Evolutionary conservation across 2,797 vertebrate genomes (phyloP).

Genomic region (Loris lydekkerianus): DNA sequence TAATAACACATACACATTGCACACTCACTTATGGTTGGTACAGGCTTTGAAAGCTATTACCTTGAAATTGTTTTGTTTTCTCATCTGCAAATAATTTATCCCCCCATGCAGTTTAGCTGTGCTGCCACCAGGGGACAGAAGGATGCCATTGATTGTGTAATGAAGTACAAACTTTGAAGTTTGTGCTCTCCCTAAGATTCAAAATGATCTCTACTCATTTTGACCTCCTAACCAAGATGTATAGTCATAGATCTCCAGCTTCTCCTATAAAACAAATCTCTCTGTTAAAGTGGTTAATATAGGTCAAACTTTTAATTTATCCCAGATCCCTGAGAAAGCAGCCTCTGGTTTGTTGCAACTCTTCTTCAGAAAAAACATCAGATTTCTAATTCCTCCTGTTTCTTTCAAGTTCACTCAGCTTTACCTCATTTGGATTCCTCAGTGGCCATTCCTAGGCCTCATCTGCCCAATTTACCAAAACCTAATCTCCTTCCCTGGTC

Average conservation of each 20-base stretch:
- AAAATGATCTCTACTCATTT: background rate
- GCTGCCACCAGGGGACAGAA: conserved; percentile 75
- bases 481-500: background rate
- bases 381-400: background rate
- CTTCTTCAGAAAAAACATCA: conserved; percentile 2
- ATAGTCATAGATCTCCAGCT: background rate
- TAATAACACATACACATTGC: background rate
- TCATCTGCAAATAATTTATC: background rate
- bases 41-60: conserved; percentile 2
- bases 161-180: background rate
- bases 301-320: conserved; percentile 24
- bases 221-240: background rate
- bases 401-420: background rate
- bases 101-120: conserved; percentile 42
- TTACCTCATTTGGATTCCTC: background rate
- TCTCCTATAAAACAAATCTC: background rate
- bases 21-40: background rate
- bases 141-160: background rate
- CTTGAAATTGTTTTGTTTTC: conserved; percentile 1
- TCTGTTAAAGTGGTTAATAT: background rate
- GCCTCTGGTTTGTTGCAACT: background rate
- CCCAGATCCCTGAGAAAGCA: background rate
- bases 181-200: background rate
- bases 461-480: background rate
- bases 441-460: background rate